Evolutionary conservation across 2,113 vertebrate genomes (phyloP), one percentile per base, ranked within the genome.

Genomic region (Oryzias woworae): DNA sequence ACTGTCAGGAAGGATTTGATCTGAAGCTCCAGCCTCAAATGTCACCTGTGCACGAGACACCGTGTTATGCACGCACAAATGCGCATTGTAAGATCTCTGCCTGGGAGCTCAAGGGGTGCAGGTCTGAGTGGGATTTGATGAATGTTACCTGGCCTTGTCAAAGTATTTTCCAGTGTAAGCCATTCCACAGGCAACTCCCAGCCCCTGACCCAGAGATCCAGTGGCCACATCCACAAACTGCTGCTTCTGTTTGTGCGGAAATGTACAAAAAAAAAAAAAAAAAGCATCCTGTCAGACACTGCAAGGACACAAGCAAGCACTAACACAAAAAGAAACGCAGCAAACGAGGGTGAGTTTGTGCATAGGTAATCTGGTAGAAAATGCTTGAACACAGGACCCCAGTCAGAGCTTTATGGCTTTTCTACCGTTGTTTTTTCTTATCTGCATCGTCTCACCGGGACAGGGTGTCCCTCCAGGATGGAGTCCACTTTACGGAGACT

Each of bases 131-230:
- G 45, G 47, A 48, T 12, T 18, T 18, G 7, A 23, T 47, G 60
- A 57, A 0, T 17, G 24, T 79, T 85, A 87, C 95, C 95, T 97
- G 88, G 95, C 94, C 89, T 94, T 96, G 90, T 98, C 96, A 77
- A 98, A 98, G 91, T 94, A 94, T 75, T 98, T 98, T 66, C 95
- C 96, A 0, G 95, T 96, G 83, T 97, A 98, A 58, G 96, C 96
- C 95, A 98, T 98, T 31, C 96, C 96, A 62, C 95, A 96, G 1
- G 96, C 95, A 1, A 95, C 95, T 52, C 96, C 96, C 8, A 98
- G 92, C n/a, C 96, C 96, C 80, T 98, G 96, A 47, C 96, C 96
- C 73, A 98, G 92, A 61, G 96, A 97, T 66, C 96, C 96, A 66
- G 96, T 98, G 85, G 96, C 96, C 80, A 98, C 95, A 41, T 98